Base-by-base conservation (phyloP, 2,888 invertebrate genomes). In the Cremastinae sp. region DNA sequence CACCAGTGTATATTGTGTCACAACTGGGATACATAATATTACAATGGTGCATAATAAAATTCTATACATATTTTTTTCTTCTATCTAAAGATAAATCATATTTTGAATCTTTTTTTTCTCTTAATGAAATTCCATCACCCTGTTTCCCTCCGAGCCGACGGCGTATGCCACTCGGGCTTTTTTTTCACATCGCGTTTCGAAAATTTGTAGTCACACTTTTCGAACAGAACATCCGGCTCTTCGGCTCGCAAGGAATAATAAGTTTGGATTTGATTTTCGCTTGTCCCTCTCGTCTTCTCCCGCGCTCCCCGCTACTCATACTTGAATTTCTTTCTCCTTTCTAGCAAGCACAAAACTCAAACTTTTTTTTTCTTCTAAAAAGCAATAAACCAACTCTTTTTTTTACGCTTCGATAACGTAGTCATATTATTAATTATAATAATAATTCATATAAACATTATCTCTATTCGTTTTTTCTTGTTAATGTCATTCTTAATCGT, bases 31-130 rank as follows among this genome's bases (percentile, higher is more conserved):
- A 88, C 88, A 89, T 84, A 89, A 88, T 89, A 88, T 88, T 89
- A 89, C 89, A 89, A 86, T 88, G 89, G 89, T 89, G 89, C 89
- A 87, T 89, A 89, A 88, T 89, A 89, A 89, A 89, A 86, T 87
- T 88, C 86, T 89, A 89, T 89, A 89, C 88, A 89, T 89, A 87
- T 88, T 85, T 82, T 81, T 86, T 82, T 80, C 74, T 78, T 89
- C 87, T 88, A 88, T 87, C 86, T 87, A 87, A 85, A 81, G 83
- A 83, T 88, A 87, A 89, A 88, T 87, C 83, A 86, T 85, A 87
- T 83, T 84, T 80, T 78, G 78, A 83, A 85, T 83, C 75, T 74
- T 43, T 74, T 69, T 49, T 56, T 72, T 51, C 68, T 78, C 76
- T 64, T 73, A 71, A 70, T 74, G 68, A 51, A 77, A 76, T 74